Evolutionary conservation across 2,113 vertebrate genomes (phyloP), one percentile per base, ranked within the genome.

Genomic region (Catharus minimus): DNA sequence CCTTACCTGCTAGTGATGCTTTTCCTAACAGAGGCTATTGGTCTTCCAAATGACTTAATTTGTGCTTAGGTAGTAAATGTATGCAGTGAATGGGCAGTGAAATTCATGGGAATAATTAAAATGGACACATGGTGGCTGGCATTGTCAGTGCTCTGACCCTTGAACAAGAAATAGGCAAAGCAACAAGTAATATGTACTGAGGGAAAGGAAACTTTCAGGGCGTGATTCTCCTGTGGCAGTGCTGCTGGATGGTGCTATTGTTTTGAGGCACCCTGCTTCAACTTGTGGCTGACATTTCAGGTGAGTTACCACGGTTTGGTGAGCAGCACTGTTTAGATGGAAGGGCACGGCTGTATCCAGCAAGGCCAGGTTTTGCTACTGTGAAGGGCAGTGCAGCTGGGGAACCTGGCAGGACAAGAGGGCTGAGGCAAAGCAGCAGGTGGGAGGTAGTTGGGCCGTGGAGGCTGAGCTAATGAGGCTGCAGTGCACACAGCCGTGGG

Each of bases 401-500:
- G 44, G 17, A n/a, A 23, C n/a, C n/a, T 19, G 46, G 38, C 52
- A 28, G 41, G 57, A 43, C 26, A 18, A 20, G 32, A 64, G 33
- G 22, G 9, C 17, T 23, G 4, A 5, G 3, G 13, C 26, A 38
- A 36, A 5, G 43, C 27, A 8, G 36, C 9, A 5, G 1, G 5
- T 3, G 24, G 24, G 41, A 32, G 13, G 21, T 13, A 28, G 18
- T 4, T 0, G 1, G 22, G 5, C 36, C 27, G 30, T 2, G 11
- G 3, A 8, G 30, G 11, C 38, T 10, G 55, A 41, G 36, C 28
- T 6, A 33, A 6, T 5, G 5, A 4, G 71, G 27, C 71, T 11
- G 50, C 16, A 1, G n/a, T 10, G 47, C 12, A 4, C 4, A 1
- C 23, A 11, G 46, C 1, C 9, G 46, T 2, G 30, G 58, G 30